These are phyloP conservation scores for Dasypogon diadema DNA, from an alignment of 2,888 invertebrate genomes.

Conservation along the genomic window DNA sequence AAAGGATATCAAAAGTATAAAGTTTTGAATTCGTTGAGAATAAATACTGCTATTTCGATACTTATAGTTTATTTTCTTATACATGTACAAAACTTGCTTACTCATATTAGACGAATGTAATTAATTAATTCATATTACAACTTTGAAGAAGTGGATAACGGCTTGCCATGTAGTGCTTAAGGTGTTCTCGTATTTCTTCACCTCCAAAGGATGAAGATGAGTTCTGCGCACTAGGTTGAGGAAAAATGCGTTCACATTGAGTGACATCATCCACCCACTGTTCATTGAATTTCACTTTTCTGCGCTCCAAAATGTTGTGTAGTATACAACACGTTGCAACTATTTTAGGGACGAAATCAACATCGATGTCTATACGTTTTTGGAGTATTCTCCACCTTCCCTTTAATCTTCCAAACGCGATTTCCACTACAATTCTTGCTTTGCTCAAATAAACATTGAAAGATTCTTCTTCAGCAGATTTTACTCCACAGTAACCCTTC, in stretches of 20 bases:
- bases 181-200: background rate
- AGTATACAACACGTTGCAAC: constrained; percentile 57
- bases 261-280: background rate
- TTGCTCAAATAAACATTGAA: constrained; percentile 58
- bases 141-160: background rate
- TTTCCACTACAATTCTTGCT: constrained; percentile 54
- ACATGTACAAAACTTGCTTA: too few species aligned
- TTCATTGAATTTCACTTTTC: background rate
- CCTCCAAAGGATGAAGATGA: background rate
- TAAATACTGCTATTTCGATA: too few species aligned
- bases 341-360: constrained; percentile 58
- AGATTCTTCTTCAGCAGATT: constrained; percentile 57
- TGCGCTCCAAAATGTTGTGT: constrained; percentile 46
- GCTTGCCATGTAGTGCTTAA: background rate
- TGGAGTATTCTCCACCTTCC: constrained; percentile 58
- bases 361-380: constrained; percentile 58
- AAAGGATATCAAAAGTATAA: too few species aligned
- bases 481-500: constrained; percentile 54
- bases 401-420: constrained; percentile 61
- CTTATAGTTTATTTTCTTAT: too few species aligned
- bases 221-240: background rate
- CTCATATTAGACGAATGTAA: too few species aligned
- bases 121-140: background rate
- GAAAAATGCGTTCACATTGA: background rate
- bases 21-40: too few species aligned